phyloP scores from a whole-genome alignment of 1,140 invertebrate species.

The Atopsyche davidsoni region DNA sequence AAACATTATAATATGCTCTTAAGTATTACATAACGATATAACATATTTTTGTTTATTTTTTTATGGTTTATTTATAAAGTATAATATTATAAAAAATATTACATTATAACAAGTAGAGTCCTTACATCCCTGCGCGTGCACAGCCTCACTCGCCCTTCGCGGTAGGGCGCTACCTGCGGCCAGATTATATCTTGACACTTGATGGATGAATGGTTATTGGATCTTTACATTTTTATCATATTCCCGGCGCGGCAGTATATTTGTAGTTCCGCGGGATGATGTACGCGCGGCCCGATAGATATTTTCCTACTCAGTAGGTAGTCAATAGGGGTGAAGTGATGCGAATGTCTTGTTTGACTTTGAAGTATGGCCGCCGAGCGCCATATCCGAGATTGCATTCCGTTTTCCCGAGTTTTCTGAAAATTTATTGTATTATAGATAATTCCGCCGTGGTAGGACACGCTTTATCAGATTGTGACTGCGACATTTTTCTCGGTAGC shows the following conservation, averaged over 20 bases:
- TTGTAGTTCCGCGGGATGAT: slow-evolving; percentile 14
- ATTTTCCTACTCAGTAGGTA: slow-evolving; percentile 28
- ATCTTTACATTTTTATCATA: slow-evolving; percentile 53
- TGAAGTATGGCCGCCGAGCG: slow-evolving; percentile 26
- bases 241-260: slow-evolving; percentile 29
- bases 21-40: too few relatives aligned
- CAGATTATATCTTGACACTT: slow-evolving; percentile 53
- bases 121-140: slow-evolving; percentile 23
- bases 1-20: too few relatives aligned
- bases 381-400: slow-evolving; percentile 17
- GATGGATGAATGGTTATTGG: slow-evolving; percentile 55
- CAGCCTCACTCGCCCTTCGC: too few relatives aligned
- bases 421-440: slow-evolving; percentile 22
- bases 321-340: slow-evolving; percentile 25
- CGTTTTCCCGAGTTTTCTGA: slow-evolving; percentile 12
- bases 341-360: slow-evolving; percentile 25
- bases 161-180: slow-evolving; percentile 36
- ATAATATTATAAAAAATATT: slow-evolving; percentile 1
- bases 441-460: too few relatives aligned
- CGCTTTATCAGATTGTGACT: too few relatives aligned
- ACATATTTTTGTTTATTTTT: too few relatives aligned
- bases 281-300: slow-evolving; percentile 23
- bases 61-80: too few relatives aligned
- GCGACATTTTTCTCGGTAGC: too few relatives aligned
- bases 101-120: too few relatives aligned